Evolutionary conservation across 2,888 invertebrate species (phyloP), one percentile per base, ranked within the genome.

Genomic region (Diabrotica balteata): DNA sequence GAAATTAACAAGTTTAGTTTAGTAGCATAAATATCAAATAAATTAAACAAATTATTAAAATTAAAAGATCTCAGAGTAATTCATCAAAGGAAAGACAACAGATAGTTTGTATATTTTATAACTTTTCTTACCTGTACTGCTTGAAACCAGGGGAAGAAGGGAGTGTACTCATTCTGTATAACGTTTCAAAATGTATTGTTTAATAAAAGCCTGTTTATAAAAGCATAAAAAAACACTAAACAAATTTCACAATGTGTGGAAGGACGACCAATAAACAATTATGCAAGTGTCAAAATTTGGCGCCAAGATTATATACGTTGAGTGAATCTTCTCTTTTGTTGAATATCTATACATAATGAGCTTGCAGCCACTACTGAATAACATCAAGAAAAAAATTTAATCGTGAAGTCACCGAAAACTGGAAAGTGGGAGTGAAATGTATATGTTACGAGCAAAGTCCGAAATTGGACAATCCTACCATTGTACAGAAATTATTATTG

Each of bases 221-320:
- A 53, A 44, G 55, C 62, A 62, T 47, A 47, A 52, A 54, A 62
- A 52, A 45, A 46, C 46, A 62, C 62, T 53, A 43, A 22, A 7
- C 46, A 43, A 22, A 59, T 50, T 47, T 59, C 42, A 17, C n/a
- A 7, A 53, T n/a, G n/a, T n/a, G n/a, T 9, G 5, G 9, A 8
- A 8, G 7, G 10, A 32, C n/a, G n/a, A 10, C 9, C 6, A 53
- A n/a, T 42, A 42, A 10, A n/a, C 32, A n/a, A 32, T 42, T 9
- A 42, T 10, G 42, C 51, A 51, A 32, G 10, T 54, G 62, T 62
- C 62, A 62, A 62, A 47, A 47, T 47, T 62, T 62, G 62, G 62
- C 62, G 62, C 52, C 47, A 61, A 61, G n/a, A 51, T 2, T 51
- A 51, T 17, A n/a, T 51, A 51, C 51, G 22, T 22, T 51, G 51